A percentile compares a stretch with the other conserved stretches of the same genome.
These are phyloP conservation scores for Sardina pilchardus DNA, from an alignment of 2,113 vertebrate species.

Conservation along the genomic window DNA sequence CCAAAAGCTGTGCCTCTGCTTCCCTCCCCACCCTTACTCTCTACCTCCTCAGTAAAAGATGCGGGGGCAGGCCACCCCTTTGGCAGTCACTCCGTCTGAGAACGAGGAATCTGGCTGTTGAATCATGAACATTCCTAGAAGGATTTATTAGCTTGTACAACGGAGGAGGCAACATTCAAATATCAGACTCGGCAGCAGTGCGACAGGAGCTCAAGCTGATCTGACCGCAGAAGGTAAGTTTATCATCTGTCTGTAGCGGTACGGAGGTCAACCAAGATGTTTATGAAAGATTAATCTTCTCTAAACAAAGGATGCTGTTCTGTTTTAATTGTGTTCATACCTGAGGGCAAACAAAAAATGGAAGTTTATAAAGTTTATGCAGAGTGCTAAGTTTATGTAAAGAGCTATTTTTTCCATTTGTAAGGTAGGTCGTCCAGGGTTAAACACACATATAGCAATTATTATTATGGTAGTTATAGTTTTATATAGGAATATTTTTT, in stretches of 20 bases:
- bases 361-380: not conserved
- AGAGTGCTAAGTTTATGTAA: not conserved
- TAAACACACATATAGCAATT: too few species aligned
- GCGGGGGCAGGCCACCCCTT: conserved; percentile 51
- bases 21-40: conserved; percentile 13
- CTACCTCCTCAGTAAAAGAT: conserved; percentile 43
- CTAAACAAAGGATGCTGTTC: not conserved
- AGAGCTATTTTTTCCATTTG: too few species aligned
- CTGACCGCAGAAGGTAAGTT: conserved; percentile 56
- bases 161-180: conserved; percentile 56
- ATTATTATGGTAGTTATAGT: too few species aligned
- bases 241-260: conserved; percentile 45
- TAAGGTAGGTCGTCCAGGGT: too few species aligned
- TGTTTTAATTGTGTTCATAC: not conserved
- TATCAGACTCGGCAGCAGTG: conserved; percentile 57
- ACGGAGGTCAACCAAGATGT: not conserved
- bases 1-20: not conserved
- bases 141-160: conserved; percentile 63
- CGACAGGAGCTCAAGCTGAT: conserved; percentile 49
- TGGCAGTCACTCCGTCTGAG: conserved; percentile 51
- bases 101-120: conserved; percentile 50
- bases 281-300: not conserved
- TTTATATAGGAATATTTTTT: not conserved
- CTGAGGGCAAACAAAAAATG: not conserved
- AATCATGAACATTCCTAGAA: conserved; percentile 58